These are phyloP conservation scores for Hirtodrosophila alboralis DNA, from an alignment of 2,888 invertebrate species.

Conservation along the genomic window DNA sequence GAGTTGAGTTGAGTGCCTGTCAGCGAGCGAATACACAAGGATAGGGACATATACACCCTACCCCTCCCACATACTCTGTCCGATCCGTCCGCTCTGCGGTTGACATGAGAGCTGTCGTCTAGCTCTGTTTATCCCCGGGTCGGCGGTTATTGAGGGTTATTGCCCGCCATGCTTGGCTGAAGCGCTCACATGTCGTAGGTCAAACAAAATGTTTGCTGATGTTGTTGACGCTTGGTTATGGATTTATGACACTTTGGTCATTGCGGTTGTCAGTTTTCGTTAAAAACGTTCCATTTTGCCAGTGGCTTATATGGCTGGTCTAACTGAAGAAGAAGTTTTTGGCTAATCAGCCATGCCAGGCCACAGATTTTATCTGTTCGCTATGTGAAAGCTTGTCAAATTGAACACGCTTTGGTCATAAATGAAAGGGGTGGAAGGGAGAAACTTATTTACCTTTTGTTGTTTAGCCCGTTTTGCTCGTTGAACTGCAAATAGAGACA, in stretches of 20 bases:
- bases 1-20: slow-evolving; percentile 48
- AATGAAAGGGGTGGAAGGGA: slow-evolving; percentile 22
- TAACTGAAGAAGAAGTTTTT: slow-evolving; percentile 10
- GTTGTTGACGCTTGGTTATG: slow-evolving; percentile 79
- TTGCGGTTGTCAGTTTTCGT: slow-evolving; percentile 76
- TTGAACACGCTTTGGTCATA: slow-evolving; percentile 58
- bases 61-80: slow-evolving; percentile 33
- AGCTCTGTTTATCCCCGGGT: slow-evolving; percentile 42
- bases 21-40: slow-evolving; percentile 18
- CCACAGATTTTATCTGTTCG: slow-evolving; percentile 41
- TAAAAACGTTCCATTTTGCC: slow-evolving; percentile 60
- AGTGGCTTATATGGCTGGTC: slow-evolving; percentile 18
- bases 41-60: slow-evolving; percentile 30
- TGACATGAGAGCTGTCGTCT: slow-evolving; percentile 70
- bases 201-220: slow-evolving; percentile 77
- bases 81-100: slow-evolving; percentile 61
- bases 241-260: slow-evolving; percentile 79
- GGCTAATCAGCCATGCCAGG: slow-evolving; percentile 51
- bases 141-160: slow-evolving; percentile 63
- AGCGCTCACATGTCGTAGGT: slow-evolving; percentile 73
- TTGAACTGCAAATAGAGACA: slow-evolving; percentile 73
- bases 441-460: slow-evolving; percentile 45
- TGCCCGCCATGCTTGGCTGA: slow-evolving; percentile 61
- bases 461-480: slow-evolving; percentile 43
- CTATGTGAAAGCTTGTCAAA: slow-evolving; percentile 56